A percentile compares a stretch with the other conserved stretches of the same genome.
These are phyloP conservation scores for Malacoraja senta DNA, from an alignment of 2,797 vertebrate species.

Conservation along the genomic window DNA sequence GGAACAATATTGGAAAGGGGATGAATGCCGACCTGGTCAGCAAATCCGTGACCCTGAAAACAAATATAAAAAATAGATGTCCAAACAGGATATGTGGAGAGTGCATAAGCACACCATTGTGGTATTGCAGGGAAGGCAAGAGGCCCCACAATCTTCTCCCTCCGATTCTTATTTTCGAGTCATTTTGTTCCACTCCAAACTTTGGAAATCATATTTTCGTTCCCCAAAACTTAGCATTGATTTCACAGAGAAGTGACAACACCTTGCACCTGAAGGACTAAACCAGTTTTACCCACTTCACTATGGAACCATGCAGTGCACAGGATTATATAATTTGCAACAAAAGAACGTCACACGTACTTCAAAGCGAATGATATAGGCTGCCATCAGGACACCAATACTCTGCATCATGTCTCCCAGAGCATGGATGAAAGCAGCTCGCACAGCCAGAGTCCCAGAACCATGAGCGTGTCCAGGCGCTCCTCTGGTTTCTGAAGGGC, in stretches of 20 bases:
- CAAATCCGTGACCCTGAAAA: no score
- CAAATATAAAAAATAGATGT: no score
- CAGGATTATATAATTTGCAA: neutral
- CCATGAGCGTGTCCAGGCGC: slow-evolving; percentile 48
- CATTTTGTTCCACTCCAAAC: neutral
- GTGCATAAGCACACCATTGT: no score
- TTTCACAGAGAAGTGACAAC: no score
- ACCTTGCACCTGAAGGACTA: neutral
- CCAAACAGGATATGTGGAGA: no score
- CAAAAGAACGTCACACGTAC: slow-evolving; percentile 50
- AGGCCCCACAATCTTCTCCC: no score
- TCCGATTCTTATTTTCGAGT: neutral
- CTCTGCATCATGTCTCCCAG: slow-evolving; percentile 91
- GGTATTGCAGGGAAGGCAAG: no score
- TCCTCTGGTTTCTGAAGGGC: slow-evolving; percentile 43
- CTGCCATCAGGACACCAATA: slow-evolving; percentile 86
- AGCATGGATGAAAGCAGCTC: slow-evolving; percentile 91
- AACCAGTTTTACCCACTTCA: neutral
- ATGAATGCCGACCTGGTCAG: no score
- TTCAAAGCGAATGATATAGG: slow-evolving; percentile 93
- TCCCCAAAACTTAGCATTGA: no score
- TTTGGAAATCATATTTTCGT: neutral
- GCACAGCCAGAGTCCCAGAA: slow-evolving; percentile 77
- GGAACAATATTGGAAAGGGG: no score
- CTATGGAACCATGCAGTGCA: neutral